Evolutionary conservation across 2,888 invertebrate species (phyloP).

Genomic region (Meteorus cinctellus): DNA sequence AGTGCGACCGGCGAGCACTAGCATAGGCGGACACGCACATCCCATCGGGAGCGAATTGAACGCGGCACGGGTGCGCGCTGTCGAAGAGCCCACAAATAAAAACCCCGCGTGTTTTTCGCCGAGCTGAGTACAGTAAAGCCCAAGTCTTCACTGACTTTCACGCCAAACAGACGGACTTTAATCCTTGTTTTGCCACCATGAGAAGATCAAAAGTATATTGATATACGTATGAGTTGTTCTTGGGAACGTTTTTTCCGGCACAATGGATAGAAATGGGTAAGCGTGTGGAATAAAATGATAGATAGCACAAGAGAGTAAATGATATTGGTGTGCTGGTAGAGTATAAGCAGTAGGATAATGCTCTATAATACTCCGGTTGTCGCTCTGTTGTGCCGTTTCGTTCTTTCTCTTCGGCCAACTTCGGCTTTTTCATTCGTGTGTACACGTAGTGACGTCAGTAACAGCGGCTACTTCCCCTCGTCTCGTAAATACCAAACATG

Average conservation of each 20-base stretch:
- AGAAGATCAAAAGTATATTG: too few species aligned
- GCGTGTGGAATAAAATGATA: not conserved
- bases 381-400: conserved; percentile 47
- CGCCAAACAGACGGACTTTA: conserved; percentile 7
- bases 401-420: conserved; percentile 60
- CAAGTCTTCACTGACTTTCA: conserved; percentile 7
- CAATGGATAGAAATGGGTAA: not conserved
- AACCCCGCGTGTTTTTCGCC: conserved; percentile 24
- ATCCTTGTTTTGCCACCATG: not conserved
- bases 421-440: conserved; percentile 50
- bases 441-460: conserved; percentile 67
- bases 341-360: not conserved
- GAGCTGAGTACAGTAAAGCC: not conserved
- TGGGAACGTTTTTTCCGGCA: not conserved
- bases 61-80: conserved; percentile 42
- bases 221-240: not conserved
- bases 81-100: conserved; percentile 3
- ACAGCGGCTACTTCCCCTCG: conserved; percentile 63
- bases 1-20: conserved; percentile 64
- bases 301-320: not conserved
- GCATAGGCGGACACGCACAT: conserved; percentile 63
- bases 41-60: conserved; percentile 58
- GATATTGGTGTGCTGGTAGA: conserved; percentile 7
- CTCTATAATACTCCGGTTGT: not conserved
- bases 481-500: conserved; percentile 74